Evolutionary conservation across 1,140 invertebrate genomes (phyloP), one percentile per base, ranked within the genome.

Genomic region (Sitophilus oryzae): DNA sequence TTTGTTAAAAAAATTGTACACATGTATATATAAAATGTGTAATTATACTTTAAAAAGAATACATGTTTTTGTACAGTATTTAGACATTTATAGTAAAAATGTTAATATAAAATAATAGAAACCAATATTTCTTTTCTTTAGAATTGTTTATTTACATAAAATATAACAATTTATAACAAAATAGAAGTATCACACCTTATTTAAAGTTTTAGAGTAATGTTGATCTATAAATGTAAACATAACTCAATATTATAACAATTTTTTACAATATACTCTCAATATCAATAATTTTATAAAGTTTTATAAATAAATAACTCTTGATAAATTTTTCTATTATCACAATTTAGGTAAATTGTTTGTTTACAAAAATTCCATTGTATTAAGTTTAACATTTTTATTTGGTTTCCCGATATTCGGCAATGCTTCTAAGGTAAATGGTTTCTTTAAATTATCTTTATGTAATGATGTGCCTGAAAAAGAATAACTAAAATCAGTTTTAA

Each of bases 381-480:
- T 63, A 5, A 62, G 43, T 41, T 40, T 56, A 23, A 21, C 47
- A 37, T 30, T 52, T 38, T 49, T 53, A 14, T 48, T 48, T 34
- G 30, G 51, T 45, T 65, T 66, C 14, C 61, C 58, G 38, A 71
- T 69, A 34, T 62, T 67, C 18, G 69, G 69, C 50, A 71, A 53
- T 1, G 69, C 69, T 56, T 70, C 65, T 14, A 71, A 45, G n/a
- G 62, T 56, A 21, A 70, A 46, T 10, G 66, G 69, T 36, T 61
- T 60, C 34, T 63, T 58, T n/a, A 60, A 25, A 20, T 36, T 49
- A 3, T 66, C 62, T 5, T 20, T 23, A 47, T 47, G 51, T 53
- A 47, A 54, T 35, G 43, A 43, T 34, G 35, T 40, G 15, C 56
- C 60, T 54, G 21, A 41, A 45, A 40, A 40, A 6, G 14, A 40